Evolutionary conservation across 2,113 vertebrate genomes (phyloP), one percentile per base, ranked within the genome.

Genomic region (Tragelaphus scriptus): DNA sequence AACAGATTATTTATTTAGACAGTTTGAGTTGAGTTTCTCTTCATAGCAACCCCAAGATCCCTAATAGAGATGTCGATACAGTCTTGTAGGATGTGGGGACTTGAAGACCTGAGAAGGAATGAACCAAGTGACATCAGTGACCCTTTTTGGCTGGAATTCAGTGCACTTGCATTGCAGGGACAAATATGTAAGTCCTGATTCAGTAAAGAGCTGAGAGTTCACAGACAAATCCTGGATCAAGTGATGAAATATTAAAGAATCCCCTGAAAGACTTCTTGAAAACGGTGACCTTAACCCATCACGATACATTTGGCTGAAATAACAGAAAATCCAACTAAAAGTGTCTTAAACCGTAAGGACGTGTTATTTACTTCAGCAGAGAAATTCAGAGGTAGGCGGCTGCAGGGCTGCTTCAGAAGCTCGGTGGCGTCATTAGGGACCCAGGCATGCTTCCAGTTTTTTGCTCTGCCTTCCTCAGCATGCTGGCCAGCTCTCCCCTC

Each of bases 391-490:
- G 44, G 91, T 23, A 32, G 90, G 94, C 28, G n/a, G 71, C 23
- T 15, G 47, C 75, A 30, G 47, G 47, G 26, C 16, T 53, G 90
- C 86, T 36, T 55, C 36, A 2, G n/a, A 71, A n/a, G 17, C 36
- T 30, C 28, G 0, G 6, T 14, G 32, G 44, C 65, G 14, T 68
- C 87, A 32, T 0, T 0, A 3, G 58, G 51, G 14, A 7, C 51
- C 55, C n/a, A 23, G 55, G 90, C 56, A 25, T 2, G 7, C 4
- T 10, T 32, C 97, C 97, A 81, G 94, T 79, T 36, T n/a, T 58
- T 6, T 0, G 84, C 86, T 23, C 23, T 65, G 56, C 90, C 49
- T 19, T 44, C 68, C 92, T 56, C 14, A 3, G 56, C 36, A 1
- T 7, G 17, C 68, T 30, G 61, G 32, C 68, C 25, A 26, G 25